phyloP scores from a whole-genome alignment of 2,888 invertebrate species.

The Lepidochitona cinerea region DNA sequence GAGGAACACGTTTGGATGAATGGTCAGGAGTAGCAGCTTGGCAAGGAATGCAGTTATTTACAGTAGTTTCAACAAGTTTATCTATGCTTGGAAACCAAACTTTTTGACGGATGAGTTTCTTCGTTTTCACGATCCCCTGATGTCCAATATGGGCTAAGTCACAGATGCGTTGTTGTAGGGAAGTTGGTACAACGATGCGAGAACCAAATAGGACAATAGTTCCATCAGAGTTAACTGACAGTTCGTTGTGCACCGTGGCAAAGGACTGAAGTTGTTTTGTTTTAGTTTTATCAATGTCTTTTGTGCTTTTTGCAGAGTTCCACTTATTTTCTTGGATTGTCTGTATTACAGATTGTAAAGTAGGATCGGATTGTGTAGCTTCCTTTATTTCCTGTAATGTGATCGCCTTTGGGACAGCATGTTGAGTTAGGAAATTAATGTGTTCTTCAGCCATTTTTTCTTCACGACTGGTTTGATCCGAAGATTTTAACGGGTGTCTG shows the following conservation, averaged over 20 bases:
- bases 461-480: background rate
- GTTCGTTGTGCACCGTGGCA: background rate
- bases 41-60: background rate
- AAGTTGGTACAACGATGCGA: background rate
- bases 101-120: background rate
- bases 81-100: background rate
- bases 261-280: background rate
- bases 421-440: background rate
- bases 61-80: background rate
- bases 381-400: background rate
- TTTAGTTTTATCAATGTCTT: background rate
- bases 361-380: background rate
- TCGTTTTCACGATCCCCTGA: background rate
- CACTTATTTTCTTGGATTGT: background rate
- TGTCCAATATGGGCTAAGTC: background rate
- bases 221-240: background rate
- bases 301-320: too few relatives aligned
- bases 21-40: background rate
- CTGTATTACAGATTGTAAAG: background rate
- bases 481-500: background rate
- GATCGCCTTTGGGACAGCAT: background rate
- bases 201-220: background rate
- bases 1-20: background rate
- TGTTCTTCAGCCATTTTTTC: background rate
- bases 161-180: background rate